Base-by-base conservation (phyloP, 2,113 vertebrate genomes). In the Leptobrachium ailaonicum region DNA sequence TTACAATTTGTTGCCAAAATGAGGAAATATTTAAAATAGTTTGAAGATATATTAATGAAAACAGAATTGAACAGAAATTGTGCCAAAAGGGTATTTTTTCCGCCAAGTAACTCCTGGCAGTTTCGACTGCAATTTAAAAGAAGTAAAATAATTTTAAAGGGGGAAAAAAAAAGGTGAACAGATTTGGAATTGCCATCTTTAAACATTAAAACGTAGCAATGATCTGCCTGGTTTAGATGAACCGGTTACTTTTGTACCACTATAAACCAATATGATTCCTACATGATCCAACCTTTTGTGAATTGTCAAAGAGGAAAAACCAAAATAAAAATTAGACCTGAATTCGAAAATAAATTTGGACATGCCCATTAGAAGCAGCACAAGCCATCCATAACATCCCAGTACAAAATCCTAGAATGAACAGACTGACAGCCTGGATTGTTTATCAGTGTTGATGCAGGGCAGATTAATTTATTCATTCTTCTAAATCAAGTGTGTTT, bases 401-500 rank as follows among this genome's bases (percentile, higher is more conserved):
- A 14, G 56, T 60, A 60, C 56, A 60, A 60, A 60, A 60, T 60
- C 56, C 56, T 60, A 60, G 56, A 60, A 11, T 60, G 56, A 60
- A 60, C 4, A 60, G 56, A 60, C 4, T 12, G 56, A 60, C 13
- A 60, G 56, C 10, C 56, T 13, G 56, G 56, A 60, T 60, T 10
- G 56, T 60, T 12, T 60, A 60, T 14, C 10, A 85, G 75, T 78
- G 13, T 56, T 60, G 53, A 70, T 70, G 66, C 12, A 2, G 5
- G 1, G 40, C 13, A 50, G 14, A 60, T 4, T 14, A 44, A 60
- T 82, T 4, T 4, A 79, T 75, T 96, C 93, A 97, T 91, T 97
- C 96, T 70, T 97, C 96, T 90, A 99, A 87, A 80, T 93, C 95
- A 85, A 99, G 93, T 83, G 95, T 95, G 91, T 97, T 96, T 56